Conservation (phyloP, 2,888 invertebrate species). For the Cecidostiba fungosa region DNA sequence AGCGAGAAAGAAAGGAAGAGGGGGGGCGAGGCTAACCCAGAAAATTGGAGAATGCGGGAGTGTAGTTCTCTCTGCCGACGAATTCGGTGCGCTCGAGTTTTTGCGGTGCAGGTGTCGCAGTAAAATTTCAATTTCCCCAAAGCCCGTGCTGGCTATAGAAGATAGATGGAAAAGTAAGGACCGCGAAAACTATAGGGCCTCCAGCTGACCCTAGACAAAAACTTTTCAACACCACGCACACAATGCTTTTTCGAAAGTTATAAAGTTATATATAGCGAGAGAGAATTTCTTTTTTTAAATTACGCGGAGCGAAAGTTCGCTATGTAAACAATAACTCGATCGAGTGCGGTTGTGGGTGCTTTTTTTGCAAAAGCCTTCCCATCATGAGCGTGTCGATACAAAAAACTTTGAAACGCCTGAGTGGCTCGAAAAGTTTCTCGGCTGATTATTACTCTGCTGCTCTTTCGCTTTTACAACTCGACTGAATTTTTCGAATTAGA, state of each 20-base stretch:
- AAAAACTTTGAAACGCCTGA: neutral
- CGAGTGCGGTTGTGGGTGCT: neutral
- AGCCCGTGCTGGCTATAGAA: neutral
- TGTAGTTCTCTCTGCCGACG: slow-evolving; percentile 24
- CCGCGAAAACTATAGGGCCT: neutral
- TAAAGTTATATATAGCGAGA: neutral
- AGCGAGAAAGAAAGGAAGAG: slow-evolving; percentile 25
- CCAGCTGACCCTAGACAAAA: slow-evolving; percentile 9
- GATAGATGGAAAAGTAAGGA: slow-evolving; percentile 21
- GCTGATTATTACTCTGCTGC: slow-evolving; percentile 5
- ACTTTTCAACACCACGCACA: neutral
- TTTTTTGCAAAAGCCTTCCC: neutral
- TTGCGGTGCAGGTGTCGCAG: slow-evolving; percentile 65
- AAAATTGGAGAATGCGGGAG: slow-evolving; percentile 57
- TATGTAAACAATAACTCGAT: neutral
- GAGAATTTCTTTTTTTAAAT: neutral
- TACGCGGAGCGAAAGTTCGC: neutral
- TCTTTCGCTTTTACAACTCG: slow-evolving; percentile 2
- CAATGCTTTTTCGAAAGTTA: neutral
- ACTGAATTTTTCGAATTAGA: slow-evolving; percentile 3
- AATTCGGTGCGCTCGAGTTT: slow-evolving; percentile 45
- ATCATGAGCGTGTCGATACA: neutral
- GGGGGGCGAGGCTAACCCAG: neutral
- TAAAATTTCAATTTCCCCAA: slow-evolving; percentile 72
- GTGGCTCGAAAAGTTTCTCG: neutral